Percentiles rank a stretch among this genome's conserved stretches.
Evolutionary conservation across 2,888 invertebrate species (phyloP).

Genomic region (Lasioglossum calceatum): DNA sequence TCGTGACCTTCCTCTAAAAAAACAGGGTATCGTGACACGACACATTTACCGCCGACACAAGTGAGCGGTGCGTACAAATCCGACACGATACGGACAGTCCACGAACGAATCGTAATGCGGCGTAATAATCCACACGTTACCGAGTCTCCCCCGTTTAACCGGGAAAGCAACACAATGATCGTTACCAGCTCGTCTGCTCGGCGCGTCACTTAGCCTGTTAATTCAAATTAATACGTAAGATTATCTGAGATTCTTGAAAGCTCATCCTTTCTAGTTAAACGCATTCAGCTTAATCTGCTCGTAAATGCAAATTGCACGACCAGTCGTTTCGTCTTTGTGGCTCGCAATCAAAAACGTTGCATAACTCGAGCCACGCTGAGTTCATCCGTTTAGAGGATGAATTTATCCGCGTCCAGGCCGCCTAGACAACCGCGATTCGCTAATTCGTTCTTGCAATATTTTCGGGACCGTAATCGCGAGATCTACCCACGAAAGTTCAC

Average conservation of each 20-base stretch:
- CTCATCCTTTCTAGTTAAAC: constrained; percentile 70
- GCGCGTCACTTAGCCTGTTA: constrained; percentile 73
- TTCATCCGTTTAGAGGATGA: constrained; percentile 55
- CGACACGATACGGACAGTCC: constrained; percentile 6
- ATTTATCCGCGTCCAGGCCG: constrained; percentile 40
- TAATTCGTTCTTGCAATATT: not conserved
- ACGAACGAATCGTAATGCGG: constrained; percentile 63
- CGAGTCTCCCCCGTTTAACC: constrained; percentile 50
- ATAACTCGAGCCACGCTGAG: constrained; percentile 58
- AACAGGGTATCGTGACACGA: not conserved
- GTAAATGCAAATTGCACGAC: constrained; percentile 69
- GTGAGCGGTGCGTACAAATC: not conserved
- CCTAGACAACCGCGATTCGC: constrained; percentile 17
- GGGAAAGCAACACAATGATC: constrained; percentile 69
- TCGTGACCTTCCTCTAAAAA: not conserved
- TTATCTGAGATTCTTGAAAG: constrained; percentile 70
- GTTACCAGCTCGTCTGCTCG: constrained; percentile 71
- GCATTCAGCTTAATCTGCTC: constrained; percentile 68
- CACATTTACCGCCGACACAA: not conserved
- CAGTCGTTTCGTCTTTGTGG: constrained; percentile 64
- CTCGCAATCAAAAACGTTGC: constrained; percentile 67
- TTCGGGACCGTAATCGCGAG: not conserved
- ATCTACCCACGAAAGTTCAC: not conserved
- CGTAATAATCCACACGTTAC: constrained; percentile 61
- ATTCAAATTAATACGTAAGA: constrained; percentile 74